Base-by-base conservation (phyloP, 2,888 invertebrate species). In the Plusia festucae region DNA sequence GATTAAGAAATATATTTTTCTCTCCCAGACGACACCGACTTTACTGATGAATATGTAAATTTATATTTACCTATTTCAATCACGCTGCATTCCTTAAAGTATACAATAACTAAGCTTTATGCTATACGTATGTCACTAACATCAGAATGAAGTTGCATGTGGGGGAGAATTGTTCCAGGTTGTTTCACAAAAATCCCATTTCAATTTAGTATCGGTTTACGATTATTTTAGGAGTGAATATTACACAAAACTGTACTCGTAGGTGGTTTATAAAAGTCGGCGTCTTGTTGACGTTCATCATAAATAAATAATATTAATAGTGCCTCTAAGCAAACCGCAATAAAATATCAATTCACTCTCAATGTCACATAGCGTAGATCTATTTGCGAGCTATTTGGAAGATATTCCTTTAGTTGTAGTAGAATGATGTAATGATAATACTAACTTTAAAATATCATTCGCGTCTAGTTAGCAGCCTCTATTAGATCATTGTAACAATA, bases 401-500 rank as follows among this genome's bases (percentile, higher is more conserved):
- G 53, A 53, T 65, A 65, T 73, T 70, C 24, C 44, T 75, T 53
- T 58, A 44, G 20, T 18, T 49, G 46, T 20, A 49, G 30, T n/a
- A 8, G 52, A 60, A 64, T 56, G 64, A 44, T 59, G 40, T 61
- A 54, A 56, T 56, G 52, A 51, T 64, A 57, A 40, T 46, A 68
- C 52, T 60, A 58, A 5, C 32, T 59, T 62, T 68, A 32, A 53
- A 73, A 69, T 68, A 68, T 68, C 53, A 67, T 68, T 65, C 62
- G 56, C 54, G 53, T 71, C 40, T 76, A 72, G 68, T 70, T 79
- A 70, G 64, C 61, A 67, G 70, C 65, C 74, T 81, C 70, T 82
- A 82, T 83, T 84, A 83, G 82, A 82, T 83, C 82, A 85, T 84
- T 85, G 83, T 84, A 87, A 87, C 90, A 89, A 89, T 87, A 84